phyloP scores from a whole-genome alignment of 2,888 invertebrate species.

The Mythimna albipuncta region DNA sequence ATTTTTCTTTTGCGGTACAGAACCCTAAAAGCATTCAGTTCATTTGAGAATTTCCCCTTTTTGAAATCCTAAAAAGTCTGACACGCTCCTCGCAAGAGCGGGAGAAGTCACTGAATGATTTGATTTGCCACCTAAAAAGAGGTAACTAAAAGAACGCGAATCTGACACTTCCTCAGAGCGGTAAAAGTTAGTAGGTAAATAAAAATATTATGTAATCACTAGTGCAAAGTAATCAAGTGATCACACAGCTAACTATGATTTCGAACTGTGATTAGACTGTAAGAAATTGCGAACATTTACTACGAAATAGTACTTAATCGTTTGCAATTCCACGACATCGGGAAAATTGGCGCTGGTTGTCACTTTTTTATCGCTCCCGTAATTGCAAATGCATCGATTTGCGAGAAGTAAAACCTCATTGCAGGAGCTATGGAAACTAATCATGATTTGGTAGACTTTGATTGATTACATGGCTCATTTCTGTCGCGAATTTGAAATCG shows the following conservation, averaged over 20 bases:
- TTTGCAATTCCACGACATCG: conserved; percentile 18
- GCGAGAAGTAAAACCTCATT: neutral
- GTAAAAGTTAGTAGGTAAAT: no score
- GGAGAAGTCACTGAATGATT: no score
- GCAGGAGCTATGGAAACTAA: conserved; percentile 4
- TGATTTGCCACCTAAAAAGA: no score
- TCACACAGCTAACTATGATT: conserved; percentile 25
- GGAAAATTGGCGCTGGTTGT: conserved; percentile 28
- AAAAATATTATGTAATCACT: neutral
- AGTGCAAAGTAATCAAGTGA: neutral
- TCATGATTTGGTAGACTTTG: neutral
- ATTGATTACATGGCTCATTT: neutral
- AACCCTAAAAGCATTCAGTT: no score
- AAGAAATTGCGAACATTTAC: conserved; percentile 52
- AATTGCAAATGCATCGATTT: conserved; percentile 32
- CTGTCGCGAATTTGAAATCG: no score
- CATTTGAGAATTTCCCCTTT: no score
- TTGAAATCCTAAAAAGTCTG: no score
- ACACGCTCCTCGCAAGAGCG: no score
- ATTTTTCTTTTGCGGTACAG: no score
- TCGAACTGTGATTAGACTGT: conserved; percentile 20
- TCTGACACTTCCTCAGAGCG: no score
- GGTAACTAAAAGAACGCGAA: no score
- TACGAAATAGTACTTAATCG: conserved; percentile 36
- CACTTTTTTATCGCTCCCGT: conserved; percentile 38